These are phyloP conservation scores for Volucella inanis DNA, from an alignment of 2,888 invertebrate species.

Conservation along the genomic window DNA sequence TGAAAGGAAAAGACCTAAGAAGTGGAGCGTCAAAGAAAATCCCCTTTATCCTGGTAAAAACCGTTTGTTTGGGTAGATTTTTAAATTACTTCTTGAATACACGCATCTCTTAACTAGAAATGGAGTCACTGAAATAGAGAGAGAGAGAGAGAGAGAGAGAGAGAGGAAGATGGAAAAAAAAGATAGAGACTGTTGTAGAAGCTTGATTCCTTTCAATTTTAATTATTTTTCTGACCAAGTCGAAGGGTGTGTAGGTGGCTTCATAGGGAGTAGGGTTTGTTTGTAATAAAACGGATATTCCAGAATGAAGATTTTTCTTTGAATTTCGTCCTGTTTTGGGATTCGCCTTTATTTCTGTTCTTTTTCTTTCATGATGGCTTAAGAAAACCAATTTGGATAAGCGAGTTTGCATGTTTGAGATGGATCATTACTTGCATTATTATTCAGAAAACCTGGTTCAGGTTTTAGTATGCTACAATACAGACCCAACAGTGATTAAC, in stretches of 20 bases:
- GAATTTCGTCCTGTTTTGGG: slow-evolving; percentile 19
- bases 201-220: slow-evolving; percentile 67
- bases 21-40: slow-evolving; percentile 25
- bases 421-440: slow-evolving; percentile 44
- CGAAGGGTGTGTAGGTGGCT: not conserved
- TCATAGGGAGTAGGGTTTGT: not conserved
- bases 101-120: not conserved
- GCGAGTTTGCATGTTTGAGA: slow-evolving; percentile 66
- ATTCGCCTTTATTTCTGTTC: slow-evolving; percentile 18
- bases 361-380: slow-evolving; percentile 28
- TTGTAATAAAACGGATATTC: slow-evolving; percentile 42
- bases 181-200: not conserved
- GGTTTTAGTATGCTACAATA: no score
- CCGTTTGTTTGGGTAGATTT: slow-evolving; percentile 49
- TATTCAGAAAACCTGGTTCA: slow-evolving; percentile 14
- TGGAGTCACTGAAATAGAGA: no score
- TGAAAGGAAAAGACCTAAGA: slow-evolving; percentile 10
- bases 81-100: slow-evolving; percentile 41
- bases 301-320: slow-evolving; percentile 7
- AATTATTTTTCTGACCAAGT: slow-evolving; percentile 63
- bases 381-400: slow-evolving; percentile 71
- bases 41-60: slow-evolving; percentile 47
- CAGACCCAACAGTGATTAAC: no score
- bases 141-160: no score
- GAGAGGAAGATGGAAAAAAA: no score